Percentiles rank a stretch among this genome's conserved stretches.
phyloP scores from a whole-genome alignment of 1,140 invertebrate genomes.

The Gonioctena quinquepunctata region DNA sequence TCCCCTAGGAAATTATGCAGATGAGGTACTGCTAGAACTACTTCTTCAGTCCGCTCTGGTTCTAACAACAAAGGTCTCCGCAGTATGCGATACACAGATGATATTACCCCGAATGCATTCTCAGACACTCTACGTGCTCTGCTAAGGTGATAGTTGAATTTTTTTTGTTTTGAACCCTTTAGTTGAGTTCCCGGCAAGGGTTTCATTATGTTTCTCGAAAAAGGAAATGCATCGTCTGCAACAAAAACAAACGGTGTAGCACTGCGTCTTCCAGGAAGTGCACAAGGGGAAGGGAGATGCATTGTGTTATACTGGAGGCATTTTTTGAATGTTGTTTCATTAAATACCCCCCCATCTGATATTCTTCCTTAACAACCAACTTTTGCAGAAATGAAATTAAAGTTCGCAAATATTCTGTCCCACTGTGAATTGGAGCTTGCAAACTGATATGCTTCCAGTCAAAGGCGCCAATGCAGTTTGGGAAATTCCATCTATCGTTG shows the following conservation, averaged over 20 bases:
- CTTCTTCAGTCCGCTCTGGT: conserved; percentile 34
- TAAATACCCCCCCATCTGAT: conserved; percentile 52
- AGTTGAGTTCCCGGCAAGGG: conserved; percentile 45
- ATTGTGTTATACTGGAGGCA: conserved; percentile 14
- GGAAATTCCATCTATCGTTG: conserved; percentile 25
- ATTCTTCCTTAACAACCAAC: conserved; percentile 54
- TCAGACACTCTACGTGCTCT: conserved; percentile 57
- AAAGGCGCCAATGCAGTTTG: conserved; percentile 29
- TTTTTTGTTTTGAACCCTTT: conserved; percentile 42
- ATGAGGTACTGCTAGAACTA: conserved; percentile 36
- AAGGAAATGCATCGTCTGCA: conserved; percentile 41
- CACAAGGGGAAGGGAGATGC: conserved; percentile 20
- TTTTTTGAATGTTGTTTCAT: conserved; percentile 10
- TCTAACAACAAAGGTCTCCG: conserved; percentile 46
- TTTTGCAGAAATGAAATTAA: conserved; percentile 56
- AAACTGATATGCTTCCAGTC: conserved; percentile 38
- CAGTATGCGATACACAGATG: conserved; percentile 55
- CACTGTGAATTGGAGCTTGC: conserved; percentile 50
- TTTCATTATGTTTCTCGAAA: conserved; percentile 50
- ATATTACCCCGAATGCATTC: conserved; percentile 61
- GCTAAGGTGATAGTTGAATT: conserved; percentile 55
- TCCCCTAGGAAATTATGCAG: conserved; percentile 18
- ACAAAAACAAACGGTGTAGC: conserved; percentile 40
- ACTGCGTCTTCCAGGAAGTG: conserved; percentile 15
- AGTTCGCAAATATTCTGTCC: conserved; percentile 57